These are phyloP conservation scores for Onthophagus taurus DNA, from an alignment of 1,140 invertebrate genomes.

Conservation along the genomic window DNA sequence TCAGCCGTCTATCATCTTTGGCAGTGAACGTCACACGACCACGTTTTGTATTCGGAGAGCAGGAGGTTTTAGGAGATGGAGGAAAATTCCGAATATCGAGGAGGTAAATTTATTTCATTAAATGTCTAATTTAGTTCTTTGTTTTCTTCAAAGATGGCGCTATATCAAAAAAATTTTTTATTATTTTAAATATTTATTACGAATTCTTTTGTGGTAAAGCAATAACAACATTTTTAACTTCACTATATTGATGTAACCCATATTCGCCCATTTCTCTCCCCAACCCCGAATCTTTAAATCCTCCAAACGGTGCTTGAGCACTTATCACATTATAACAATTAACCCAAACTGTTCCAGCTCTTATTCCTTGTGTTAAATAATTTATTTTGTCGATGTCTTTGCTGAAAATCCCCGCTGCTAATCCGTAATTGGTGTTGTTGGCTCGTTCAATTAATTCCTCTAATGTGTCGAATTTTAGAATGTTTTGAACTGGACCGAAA, in stretches of 20 bases:
- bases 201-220: constrained; percentile 77
- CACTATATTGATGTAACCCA: constrained; percentile 80
- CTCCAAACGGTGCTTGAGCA: constrained; percentile 81
- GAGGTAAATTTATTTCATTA: too few species aligned
- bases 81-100: too few species aligned
- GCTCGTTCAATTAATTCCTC: constrained; percentile 51
- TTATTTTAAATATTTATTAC: constrained; percentile 41
- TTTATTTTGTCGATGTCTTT: constrained; percentile 80
- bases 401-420: constrained; percentile 86
- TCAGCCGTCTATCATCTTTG: too few species aligned
- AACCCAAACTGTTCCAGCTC: constrained; percentile 93
- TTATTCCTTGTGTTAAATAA: constrained; percentile 61
- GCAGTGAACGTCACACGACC: too few species aligned
- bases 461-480: constrained; percentile 3
- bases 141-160: too few species aligned
- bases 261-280: constrained; percentile 91
- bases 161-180: not conserved
- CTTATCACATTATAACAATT: constrained; percentile 84
- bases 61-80: too few species aligned
- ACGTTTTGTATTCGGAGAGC: too few species aligned
- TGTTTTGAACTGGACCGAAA: constrained; percentile 6
- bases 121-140: too few species aligned
- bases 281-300: constrained; percentile 88
- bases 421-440: constrained; percentile 85
- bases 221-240: constrained; percentile 82